phyloP scores from a whole-genome alignment of 2,888 invertebrate species.

The Hemaris fuciformis region DNA sequence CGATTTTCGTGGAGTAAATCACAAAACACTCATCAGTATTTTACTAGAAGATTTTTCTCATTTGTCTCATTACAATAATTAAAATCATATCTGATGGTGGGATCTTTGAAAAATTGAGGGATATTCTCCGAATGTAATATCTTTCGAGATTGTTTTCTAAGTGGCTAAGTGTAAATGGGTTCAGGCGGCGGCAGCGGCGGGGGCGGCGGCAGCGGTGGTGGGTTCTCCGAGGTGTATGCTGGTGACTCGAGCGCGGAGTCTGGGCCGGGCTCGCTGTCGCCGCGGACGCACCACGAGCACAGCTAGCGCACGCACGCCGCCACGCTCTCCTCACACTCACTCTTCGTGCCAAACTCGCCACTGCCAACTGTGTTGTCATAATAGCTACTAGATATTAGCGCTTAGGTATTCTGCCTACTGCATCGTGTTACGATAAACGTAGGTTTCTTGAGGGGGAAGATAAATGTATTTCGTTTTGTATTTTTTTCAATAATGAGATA shows the following conservation, averaged over 20 bases:
- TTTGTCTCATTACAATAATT: too few relatives aligned
- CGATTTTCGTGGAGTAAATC: too few relatives aligned
- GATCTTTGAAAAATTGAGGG: too few relatives aligned
- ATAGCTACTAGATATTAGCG: too few relatives aligned
- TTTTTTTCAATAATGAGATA: too few relatives aligned
- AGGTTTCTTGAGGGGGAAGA: too few relatives aligned
- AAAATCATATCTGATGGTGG: too few relatives aligned
- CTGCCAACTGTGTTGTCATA: not conserved
- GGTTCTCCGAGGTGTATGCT: slow-evolving; percentile 74
- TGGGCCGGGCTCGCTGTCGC: slow-evolving; percentile 72
- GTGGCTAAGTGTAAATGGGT: not conserved
- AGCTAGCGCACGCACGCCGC: slow-evolving; percentile 61
- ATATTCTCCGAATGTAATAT: too few relatives aligned
- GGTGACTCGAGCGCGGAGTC: slow-evolving; percentile 76
- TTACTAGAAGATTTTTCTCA: too few relatives aligned
- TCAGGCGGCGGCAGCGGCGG: slow-evolving; percentile 45
- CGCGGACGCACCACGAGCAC: slow-evolving; percentile 72
- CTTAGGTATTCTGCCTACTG: not conserved
- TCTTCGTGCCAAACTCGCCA: not conserved
- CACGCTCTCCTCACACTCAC: not conserved
- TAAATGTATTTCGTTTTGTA: too few relatives aligned
- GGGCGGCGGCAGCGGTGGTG: slow-evolving; percentile 70
- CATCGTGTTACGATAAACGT: not conserved
- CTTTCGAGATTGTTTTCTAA: too few relatives aligned
- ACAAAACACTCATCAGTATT: too few relatives aligned